Base-by-base conservation (phyloP, 2,888 invertebrate genomes). In the Sinopyrophorus schimmeli region DNA sequence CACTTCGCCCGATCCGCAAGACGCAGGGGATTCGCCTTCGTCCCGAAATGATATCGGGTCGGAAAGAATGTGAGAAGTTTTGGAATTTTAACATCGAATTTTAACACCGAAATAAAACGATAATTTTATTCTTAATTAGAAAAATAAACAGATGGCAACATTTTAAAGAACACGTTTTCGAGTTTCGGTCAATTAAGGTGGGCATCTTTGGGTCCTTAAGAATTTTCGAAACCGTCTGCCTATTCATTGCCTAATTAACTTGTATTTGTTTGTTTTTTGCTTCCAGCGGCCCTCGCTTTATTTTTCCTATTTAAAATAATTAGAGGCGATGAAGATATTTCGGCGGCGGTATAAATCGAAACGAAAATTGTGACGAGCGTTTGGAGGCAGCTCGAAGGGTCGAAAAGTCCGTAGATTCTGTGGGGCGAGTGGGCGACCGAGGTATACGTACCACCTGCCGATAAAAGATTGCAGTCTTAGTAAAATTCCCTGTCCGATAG, bases 401-500 rank as follows among this genome's bases (percentile, higher is more conserved):
- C 53, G 31, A 28, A 40, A 43, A 47, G 47, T 42, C 32, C 47
- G 52, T 52, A 52, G 42, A 39, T 30, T 28, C 35, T 10, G 34
- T 43, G 31, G n/a, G 42, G 46, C 35, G 54, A 62, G 63, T 65
- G 60, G 63, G 63, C 60, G 63, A 57, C 44, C 48, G 42, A 42
- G 40, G n/a, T n/a, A n/a, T n/a, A n/a, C 51, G 43, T 59, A 61
- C 66, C 66, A 67, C 66, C 65, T 66, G 67, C 65, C 62, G 64
- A 63, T 65, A 63, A 63, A 61, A 59, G 61, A 64, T 63, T 60
- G 60, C 64, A 62, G 57, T 58, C 61, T 60, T 57, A 57, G 60
- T 63, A 59, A 60, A 63, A 62, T 64, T 50, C 62, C 51, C 58
- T 59, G 58, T 57, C 56, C 58, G 62, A 63, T 63, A 59, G 55